Conservation (phyloP, 2,113 vertebrate genomes). For the Illadopsis cleaveri region DNA sequence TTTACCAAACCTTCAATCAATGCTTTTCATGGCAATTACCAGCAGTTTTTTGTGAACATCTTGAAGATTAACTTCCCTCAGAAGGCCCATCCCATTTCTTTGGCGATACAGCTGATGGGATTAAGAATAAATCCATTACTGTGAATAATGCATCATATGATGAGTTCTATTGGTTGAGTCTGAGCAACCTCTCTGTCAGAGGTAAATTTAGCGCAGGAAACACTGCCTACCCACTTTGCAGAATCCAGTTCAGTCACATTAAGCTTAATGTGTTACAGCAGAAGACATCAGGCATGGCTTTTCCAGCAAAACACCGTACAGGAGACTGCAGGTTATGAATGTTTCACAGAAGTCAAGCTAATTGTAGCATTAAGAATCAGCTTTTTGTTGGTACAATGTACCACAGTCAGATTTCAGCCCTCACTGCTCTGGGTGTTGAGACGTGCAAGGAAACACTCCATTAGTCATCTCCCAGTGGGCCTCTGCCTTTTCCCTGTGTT, state of each 20-base stretch:
- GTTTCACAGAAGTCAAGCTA: not conserved
- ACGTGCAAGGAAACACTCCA: not conserved
- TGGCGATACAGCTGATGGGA: not conserved
- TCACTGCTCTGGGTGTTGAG: not conserved
- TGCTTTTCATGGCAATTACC: not conserved
- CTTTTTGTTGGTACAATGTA: not conserved
- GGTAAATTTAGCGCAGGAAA: constrained; percentile 36
- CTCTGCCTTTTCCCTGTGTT: not conserved
- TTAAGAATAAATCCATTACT: constrained; percentile 19
- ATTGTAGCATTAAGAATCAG: not conserved
- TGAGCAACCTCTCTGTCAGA: not conserved
- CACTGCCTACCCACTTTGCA: not conserved
- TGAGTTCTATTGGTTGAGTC: not conserved
- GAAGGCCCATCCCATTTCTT: not conserved
- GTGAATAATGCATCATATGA: constrained; percentile 22
- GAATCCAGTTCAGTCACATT: not conserved
- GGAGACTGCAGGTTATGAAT: not conserved
- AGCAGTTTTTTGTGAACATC: not conserved
- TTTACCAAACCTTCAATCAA: not conserved
- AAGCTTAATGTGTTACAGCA: not conserved
- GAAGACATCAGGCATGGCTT: not conserved
- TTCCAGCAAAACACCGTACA: not conserved
- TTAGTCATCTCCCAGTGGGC: not conserved
- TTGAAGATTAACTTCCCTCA: not conserved
- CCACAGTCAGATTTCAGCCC: not conserved